Evolutionary conservation across 2,797 vertebrate species (phyloP), one percentile per base, ranked within the genome.

Genomic region (Sorex maritimensis): DNA sequence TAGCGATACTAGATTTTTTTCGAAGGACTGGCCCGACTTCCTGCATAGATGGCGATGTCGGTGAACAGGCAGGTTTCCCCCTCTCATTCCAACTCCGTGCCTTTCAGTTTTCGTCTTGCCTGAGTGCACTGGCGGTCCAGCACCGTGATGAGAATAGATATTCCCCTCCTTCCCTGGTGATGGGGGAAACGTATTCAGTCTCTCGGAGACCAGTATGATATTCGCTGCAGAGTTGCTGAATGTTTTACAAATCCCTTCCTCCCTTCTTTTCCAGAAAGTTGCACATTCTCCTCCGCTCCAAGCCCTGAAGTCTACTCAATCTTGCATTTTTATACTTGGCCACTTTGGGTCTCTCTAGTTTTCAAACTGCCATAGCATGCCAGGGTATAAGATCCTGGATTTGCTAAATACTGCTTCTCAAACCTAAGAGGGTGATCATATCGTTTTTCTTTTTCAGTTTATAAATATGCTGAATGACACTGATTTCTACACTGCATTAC

Each of bases 401-500:
- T 72, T 68, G 24, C 58, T 55, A 82, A 72, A 46, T 58, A 12
- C 8, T 49, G 78, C 34, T 79, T 82, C 58, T 78, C 65, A 0
- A 38, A 34, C 7, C 55, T 67, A 55, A 1, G 44, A 19, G 63
- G 71, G 75, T n/a, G 44, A 86, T 26, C 4, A 30, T 10, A 55
- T 2, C 2, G n/a, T 63, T 80, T 81, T 74, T 85, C 46, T 23
- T 58, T 86, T 38, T 26, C 21, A 55, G 81, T 19, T 12, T 93
- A 65, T 52, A 55, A 77, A 71, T 65, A 44, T 0, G 0, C 17
- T 46, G 9, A 82, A 72, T n/a, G 38, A 72, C 52, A 67, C 0
- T 63, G 63, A 83, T 11, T 86, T 88, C 44, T 72, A 94, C 55
- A 80, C 73, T 71, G 23, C 24, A 74, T n/a, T 86, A 73, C 69